Base-by-base conservation (phyloP, 2,113 vertebrate species). In the Phyllostomus discolor region DNA sequence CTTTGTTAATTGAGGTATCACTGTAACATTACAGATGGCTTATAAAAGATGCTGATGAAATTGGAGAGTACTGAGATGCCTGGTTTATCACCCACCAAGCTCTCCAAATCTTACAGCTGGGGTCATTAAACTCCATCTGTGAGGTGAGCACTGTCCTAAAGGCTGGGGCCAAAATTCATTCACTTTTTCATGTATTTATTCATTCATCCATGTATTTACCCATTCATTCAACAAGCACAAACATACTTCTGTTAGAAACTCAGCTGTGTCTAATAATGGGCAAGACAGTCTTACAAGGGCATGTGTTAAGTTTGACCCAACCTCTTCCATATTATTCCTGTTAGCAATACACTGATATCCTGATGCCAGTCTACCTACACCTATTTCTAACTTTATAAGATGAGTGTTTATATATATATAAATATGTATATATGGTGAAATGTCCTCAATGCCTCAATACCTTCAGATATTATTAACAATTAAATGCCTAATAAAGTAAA, bases 1-100 rank as follows among this genome's bases (percentile, higher is more conserved):
- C 48, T 88, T 73, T 84, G 84, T 96, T 96, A 96, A 96, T 95
- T 94, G 81, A 94, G 80, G 76, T 85, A 82, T 97, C 80, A 79
- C 59, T 88, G 88, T 88, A 91, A 28, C 57, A 84, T 64, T 94
- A 76, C 92, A 96, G 86, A 96, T 97, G 97, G 84, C 84, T 96
- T 94, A 90, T 94, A 72, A 81, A 95, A 93, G 66, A 92, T 83
- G 69, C 54, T 0, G 2, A 91, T 97, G 70, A 81, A 88, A 73
- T 66, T 92, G 64, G 90, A 90, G 57, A 73, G 4, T 57, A 43
- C 20, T 26, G 66, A 76, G 69, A 66, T 41, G 73, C 14, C 69
- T 93, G n/a, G 43, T 84, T 97, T 52, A 72, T 85, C 75, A 90
- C 9, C 64, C n/a, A 79, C 9, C 22, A 46, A 90, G 19, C 12